Conservation (phyloP, 2,113 vertebrate genomes). For the Machaerirhynchus nigripectus region DNA sequence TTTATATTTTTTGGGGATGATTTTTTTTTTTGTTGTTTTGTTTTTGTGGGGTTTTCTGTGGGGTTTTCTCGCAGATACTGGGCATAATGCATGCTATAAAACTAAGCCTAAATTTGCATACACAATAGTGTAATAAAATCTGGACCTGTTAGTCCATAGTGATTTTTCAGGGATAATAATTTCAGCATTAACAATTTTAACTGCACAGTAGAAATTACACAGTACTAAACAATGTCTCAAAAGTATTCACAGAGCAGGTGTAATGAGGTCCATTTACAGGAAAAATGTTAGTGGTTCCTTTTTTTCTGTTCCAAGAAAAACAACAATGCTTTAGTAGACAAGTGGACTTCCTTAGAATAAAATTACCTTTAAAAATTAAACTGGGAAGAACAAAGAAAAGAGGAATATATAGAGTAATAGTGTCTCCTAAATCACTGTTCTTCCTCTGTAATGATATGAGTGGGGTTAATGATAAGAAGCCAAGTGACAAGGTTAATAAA, state of each 20-base stretch:
- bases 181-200: slow-evolving; percentile 42
- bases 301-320: neutral
- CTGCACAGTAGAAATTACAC: neutral
- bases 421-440: neutral
- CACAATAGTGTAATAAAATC: neutral
- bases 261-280: neutral
- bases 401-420: neutral
- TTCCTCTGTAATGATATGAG: neutral
- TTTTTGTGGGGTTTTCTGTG: neutral
- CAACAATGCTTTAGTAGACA: neutral
- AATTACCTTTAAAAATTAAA: neutral
- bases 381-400: neutral
- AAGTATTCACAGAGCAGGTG: neutral
- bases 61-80: neutral
- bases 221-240: neutral
- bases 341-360: neutral
- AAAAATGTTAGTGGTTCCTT: neutral
- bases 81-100: neutral
- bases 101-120: slow-evolving; percentile 21
- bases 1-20: neutral
- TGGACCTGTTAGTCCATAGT: neutral
- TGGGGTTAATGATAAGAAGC: neutral
- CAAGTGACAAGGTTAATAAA: neutral
- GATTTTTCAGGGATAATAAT: slow-evolving; percentile 32
- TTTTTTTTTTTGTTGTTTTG: neutral